Evolutionary conservation across 2,888 invertebrate genomes (phyloP).

Genomic region (Cosmia pyralina): DNA sequence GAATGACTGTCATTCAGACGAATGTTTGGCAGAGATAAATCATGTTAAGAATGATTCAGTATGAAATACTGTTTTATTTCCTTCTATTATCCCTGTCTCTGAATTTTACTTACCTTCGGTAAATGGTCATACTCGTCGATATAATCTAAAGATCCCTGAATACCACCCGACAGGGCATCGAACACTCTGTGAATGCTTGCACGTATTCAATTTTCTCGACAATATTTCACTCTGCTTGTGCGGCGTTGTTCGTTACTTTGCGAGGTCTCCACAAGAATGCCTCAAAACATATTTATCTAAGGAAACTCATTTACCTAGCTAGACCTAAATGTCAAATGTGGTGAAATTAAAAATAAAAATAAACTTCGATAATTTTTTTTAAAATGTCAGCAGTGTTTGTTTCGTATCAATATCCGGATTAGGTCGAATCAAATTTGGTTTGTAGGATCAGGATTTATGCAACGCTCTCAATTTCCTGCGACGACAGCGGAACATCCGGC

Average conservation of each 20-base stretch:
- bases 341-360: conserved; percentile 46
- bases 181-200: conserved; percentile 81
- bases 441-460: conserved; percentile 89
- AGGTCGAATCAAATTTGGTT: conserved; percentile 89
- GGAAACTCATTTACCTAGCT: conserved; percentile 72
- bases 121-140: conserved; percentile 46
- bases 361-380: conserved; percentile 59
- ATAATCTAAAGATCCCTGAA: conserved; percentile 48
- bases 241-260: conserved; percentile 77
- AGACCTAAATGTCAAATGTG: conserved; percentile 60
- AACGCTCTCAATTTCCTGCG: conserved; percentile 90
- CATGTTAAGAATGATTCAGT: not conserved
- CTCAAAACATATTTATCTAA: conserved; percentile 75
- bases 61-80: conserved; percentile 5
- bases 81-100: not conserved
- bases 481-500: conserved; percentile 88
- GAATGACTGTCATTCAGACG: not conserved
- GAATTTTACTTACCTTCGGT: conserved; percentile 11
- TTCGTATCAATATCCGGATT: conserved; percentile 90
- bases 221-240: conserved; percentile 84
- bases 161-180: conserved; percentile 57
- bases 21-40: not conserved
- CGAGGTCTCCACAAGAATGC: conserved; percentile 73
- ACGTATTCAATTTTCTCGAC: conserved; percentile 86
- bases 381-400: conserved; percentile 82